These are phyloP conservation scores for Coecobrya sp. DNA, from an alignment of 2,888 invertebrate species.

Conservation along the genomic window DNA sequence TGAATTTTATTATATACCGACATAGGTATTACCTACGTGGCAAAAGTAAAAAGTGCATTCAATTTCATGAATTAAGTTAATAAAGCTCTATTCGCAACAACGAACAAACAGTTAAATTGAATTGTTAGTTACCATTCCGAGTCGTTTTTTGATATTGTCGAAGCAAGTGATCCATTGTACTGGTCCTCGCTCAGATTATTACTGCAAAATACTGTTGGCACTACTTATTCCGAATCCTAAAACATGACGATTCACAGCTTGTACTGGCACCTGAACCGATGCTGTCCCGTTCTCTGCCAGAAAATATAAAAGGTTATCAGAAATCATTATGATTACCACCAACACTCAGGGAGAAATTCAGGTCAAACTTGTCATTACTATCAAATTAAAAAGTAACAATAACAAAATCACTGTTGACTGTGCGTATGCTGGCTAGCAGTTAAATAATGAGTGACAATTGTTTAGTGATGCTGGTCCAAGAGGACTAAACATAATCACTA, in stretches of 20 bases:
- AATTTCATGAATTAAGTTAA: neutral
- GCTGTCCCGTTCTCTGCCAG: slow-evolving; percentile 78
- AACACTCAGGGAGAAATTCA: slow-evolving; percentile 21
- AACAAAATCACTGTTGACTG: neutral
- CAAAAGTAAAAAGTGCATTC: too few species aligned
- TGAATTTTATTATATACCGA: neutral
- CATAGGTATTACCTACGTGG: too few species aligned
- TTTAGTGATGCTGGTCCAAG: neutral
- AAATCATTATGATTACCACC: slow-evolving; percentile 39
- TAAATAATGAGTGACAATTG: neutral
- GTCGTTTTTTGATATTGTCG: slow-evolving; percentile 76
- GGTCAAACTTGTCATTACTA: slow-evolving; percentile 58
- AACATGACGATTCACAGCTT: slow-evolving; percentile 85
- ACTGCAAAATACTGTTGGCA: slow-evolving; percentile 59
- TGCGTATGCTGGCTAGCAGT: neutral
- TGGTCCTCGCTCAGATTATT: slow-evolving; percentile 71
- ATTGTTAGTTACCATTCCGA: slow-evolving; percentile 79
- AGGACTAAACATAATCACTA: neutral
- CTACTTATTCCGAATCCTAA: slow-evolving; percentile 78
- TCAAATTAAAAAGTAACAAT: slow-evolving; percentile 60
- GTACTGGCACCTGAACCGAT: slow-evolving; percentile 84
- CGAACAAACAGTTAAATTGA: too few species aligned
- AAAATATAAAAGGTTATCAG: slow-evolving; percentile 65
- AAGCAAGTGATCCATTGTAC: slow-evolving; percentile 73
- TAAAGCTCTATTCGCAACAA: neutral